Evolutionary conservation across 1,140 invertebrate genomes (phyloP).

Genomic region (Cydia fagiglandana): DNA sequence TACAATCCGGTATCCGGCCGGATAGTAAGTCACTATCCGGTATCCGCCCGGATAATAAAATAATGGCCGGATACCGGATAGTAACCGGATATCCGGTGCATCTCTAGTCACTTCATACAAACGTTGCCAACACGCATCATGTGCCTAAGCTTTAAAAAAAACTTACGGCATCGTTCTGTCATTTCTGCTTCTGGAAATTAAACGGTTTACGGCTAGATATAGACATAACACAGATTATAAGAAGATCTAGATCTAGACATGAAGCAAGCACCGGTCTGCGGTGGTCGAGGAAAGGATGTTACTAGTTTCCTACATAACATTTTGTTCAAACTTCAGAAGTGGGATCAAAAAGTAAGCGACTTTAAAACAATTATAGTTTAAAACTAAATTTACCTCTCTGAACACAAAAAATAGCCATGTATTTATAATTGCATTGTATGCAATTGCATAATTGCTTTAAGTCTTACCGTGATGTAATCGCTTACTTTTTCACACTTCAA

Average conservation of each 20-base stretch:
- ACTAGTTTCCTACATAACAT: slow-evolving; percentile 15
- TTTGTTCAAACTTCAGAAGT: neutral
- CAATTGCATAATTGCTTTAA: too few relatives aligned
- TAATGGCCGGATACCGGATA: too few relatives aligned
- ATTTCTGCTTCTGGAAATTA: slow-evolving; percentile 26
- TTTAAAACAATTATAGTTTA: neutral
- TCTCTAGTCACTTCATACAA: neutral
- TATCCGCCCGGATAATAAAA: too few relatives aligned
- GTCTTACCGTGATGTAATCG: too few relatives aligned
- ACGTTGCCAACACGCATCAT: neutral
- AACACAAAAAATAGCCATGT: neutral
- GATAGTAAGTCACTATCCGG: too few relatives aligned
- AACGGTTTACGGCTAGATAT: slow-evolving; percentile 1
- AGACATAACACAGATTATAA: neutral
- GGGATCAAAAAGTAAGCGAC: neutral
- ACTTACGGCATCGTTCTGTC: slow-evolving; percentile 34
- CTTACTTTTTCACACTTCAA: neutral
- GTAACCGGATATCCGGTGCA: too few relatives aligned
- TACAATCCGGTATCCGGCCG: too few relatives aligned
- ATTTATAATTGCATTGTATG: too few relatives aligned
- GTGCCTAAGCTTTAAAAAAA: neutral
- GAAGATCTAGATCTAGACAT: neutral
- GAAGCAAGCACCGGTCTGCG: slow-evolving; percentile 14
- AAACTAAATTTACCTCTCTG: too few relatives aligned
- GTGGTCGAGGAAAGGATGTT: neutral